phyloP scores from a whole-genome alignment of 2,888 invertebrate species.

The Mimachlamys varia region DNA sequence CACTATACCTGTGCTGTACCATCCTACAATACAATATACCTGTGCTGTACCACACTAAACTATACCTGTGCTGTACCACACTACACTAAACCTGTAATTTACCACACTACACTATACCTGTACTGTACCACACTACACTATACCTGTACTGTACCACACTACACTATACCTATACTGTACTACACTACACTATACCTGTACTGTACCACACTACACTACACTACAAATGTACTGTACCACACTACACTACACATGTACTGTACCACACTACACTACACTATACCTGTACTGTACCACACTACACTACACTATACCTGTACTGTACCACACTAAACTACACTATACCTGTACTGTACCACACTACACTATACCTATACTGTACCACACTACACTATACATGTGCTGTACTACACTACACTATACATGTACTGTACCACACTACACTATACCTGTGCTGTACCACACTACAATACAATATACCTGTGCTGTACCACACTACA shows the following conservation, averaged over 20 bases:
- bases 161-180: no score
- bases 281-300: not conserved
- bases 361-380: not conserved
- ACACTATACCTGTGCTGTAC: not conserved
- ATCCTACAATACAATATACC: no score
- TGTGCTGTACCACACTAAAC: no score
- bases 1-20: no score
- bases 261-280: not conserved
- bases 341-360: not conserved
- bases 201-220: not conserved
- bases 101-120: no score
- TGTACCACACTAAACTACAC: not conserved
- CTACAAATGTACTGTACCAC: not conserved
- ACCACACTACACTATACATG: not conserved
- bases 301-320: not conserved
- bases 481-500: not conserved
- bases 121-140: no score
- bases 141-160: no score
- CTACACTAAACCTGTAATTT: no score
- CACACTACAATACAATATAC: not conserved
- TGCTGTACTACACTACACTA: not conserved
- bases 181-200: no score
- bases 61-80: no score
- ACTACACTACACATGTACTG: not conserved
- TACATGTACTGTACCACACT: not conserved